Percentiles rank a stretch among this genome's conserved stretches.
Evolutionary conservation across 1,140 invertebrate species (phyloP).

Genomic region (Pseudomyrmex gracilis): DNA sequence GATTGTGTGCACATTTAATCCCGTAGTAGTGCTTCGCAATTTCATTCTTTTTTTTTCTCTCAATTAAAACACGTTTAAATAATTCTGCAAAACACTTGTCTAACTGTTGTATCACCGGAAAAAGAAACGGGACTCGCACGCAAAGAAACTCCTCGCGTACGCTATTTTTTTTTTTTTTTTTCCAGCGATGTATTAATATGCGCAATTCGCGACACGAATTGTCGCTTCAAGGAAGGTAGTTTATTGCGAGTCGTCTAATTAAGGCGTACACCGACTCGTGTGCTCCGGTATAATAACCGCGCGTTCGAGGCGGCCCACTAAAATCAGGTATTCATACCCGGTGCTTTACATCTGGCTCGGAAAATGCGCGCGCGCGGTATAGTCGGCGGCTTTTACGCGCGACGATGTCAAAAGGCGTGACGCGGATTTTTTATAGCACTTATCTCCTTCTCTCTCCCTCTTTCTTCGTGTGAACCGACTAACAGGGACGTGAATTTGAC

Average conservation of each 20-base stretch:
- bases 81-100: background rate
- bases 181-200: background rate
- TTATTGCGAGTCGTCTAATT: slow-evolving; percentile 63
- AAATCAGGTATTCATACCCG: slow-evolving; percentile 71
- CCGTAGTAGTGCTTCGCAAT: too few species aligned
- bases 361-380: background rate
- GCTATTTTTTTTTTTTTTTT: background rate
- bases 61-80: too few species aligned
- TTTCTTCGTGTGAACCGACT: slow-evolving; percentile 16
- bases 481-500: slow-evolving; percentile 14
- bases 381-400: slow-evolving; percentile 59
- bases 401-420: slow-evolving; percentile 44
- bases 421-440: slow-evolving; percentile 55
- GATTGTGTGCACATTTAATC: too few species aligned
- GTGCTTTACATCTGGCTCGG: slow-evolving; percentile 38
- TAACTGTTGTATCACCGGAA: background rate
- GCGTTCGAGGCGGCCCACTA: slow-evolving; percentile 57
- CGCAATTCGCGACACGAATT: background rate
- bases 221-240: background rate
- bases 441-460: too few species aligned
- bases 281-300: slow-evolving; percentile 32
- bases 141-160: background rate
- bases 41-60: too few species aligned
- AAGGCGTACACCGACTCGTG: slow-evolving; percentile 52
- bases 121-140: background rate